phyloP scores from a whole-genome alignment of 2,888 invertebrate genomes.

The Parnassius smintheus region DNA sequence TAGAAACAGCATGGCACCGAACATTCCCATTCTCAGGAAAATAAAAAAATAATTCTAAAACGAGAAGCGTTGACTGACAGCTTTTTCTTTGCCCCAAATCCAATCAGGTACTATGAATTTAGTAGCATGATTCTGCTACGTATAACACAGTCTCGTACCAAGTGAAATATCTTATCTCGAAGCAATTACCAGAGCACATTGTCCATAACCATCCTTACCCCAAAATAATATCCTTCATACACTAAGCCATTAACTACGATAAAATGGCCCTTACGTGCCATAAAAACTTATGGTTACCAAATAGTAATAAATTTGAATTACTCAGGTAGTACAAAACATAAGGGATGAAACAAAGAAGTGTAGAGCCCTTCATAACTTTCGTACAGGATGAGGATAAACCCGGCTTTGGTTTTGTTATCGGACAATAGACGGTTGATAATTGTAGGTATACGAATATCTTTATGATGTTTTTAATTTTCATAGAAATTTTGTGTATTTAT shows the following conservation, averaged over 20 bases:
- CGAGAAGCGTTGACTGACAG: too few species aligned
- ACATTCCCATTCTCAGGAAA: too few species aligned
- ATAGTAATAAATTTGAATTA: slow-evolving; percentile 33
- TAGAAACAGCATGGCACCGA: too few species aligned
- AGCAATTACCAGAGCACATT: background rate
- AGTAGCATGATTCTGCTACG: too few species aligned
- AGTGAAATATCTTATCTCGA: background rate
- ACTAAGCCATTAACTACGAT: background rate
- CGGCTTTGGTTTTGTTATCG: slow-evolving; percentile 9
- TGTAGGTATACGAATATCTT: too few species aligned
- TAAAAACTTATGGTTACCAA: slow-evolving; percentile 26
- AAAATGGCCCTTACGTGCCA: slow-evolving; percentile 17
- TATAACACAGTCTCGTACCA: too few species aligned
- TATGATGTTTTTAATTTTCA: too few species aligned
- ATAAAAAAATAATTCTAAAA: too few species aligned
- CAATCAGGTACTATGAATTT: too few species aligned
- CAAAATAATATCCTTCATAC: slow-evolving; percentile 7
- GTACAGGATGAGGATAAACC: slow-evolving; percentile 7
- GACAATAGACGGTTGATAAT: background rate
- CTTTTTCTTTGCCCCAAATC: too few species aligned
- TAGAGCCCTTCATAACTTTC: slow-evolving; percentile 19
- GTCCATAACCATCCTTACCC: slow-evolving; percentile 15
- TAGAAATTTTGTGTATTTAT: too few species aligned
- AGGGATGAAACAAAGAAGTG: slow-evolving; percentile 18
- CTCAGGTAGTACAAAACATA: slow-evolving; percentile 23